Percentiles rank a stretch among this genome's conserved stretches.
Conservation (phyloP, 2,113 vertebrate genomes). For the Sinocyclocheilus anophthalmus region DNA sequence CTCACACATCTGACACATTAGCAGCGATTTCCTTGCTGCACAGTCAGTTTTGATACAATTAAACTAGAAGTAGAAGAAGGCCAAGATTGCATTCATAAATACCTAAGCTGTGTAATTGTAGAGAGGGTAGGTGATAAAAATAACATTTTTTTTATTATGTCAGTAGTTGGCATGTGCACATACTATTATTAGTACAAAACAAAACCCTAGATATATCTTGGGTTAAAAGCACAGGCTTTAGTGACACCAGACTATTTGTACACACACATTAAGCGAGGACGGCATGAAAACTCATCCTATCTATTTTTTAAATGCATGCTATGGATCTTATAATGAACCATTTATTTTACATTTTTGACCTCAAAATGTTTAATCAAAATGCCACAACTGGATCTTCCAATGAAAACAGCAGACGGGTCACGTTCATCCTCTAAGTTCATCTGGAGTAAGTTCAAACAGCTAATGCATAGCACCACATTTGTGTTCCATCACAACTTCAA, state of each 20-base stretch:
- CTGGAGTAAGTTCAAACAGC: too few species aligned
- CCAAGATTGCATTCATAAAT: not conserved
- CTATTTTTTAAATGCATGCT: not conserved
- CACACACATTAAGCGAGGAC: not conserved
- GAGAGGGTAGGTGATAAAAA: not conserved
- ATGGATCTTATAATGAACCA: not conserved
- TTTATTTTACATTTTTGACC: not conserved
- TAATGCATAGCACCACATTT: too few species aligned
- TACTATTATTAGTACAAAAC: not conserved
- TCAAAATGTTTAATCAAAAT: not conserved
- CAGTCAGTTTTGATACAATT: too few species aligned
- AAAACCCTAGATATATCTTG: not conserved
- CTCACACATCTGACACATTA: not conserved
- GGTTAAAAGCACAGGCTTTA: not conserved
- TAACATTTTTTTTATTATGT: too few species aligned
- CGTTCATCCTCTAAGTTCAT: too few species aligned
- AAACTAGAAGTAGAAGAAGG: not conserved
- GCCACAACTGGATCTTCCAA: not conserved
- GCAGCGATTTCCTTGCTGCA: not conserved
- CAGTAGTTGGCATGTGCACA: too few species aligned
- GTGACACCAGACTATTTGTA: not conserved
- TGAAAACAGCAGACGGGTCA: not conserved
- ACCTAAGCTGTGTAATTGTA: not conserved
- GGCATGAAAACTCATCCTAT: not conserved
- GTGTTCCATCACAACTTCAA: not conserved